phyloP scores from a whole-genome alignment of 2,888 invertebrate species.

The Ophioninae sp. region DNA sequence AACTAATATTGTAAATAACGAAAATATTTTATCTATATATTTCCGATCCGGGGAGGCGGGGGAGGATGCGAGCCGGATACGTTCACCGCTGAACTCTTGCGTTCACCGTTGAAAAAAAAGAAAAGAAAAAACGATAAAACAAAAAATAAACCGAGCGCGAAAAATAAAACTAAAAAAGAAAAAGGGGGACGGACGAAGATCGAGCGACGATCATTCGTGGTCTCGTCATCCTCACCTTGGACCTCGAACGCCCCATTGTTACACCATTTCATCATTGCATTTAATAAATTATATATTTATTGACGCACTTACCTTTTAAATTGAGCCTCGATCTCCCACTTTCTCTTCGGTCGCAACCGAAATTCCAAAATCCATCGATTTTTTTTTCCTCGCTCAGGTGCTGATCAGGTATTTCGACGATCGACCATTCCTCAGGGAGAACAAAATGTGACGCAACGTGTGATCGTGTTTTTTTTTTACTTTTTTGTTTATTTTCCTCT shows the following conservation, averaged over 20 bases:
- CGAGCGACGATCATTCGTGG: slow-evolving; percentile 66
- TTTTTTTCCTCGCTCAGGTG: no score
- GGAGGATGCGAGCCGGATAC: slow-evolving; percentile 51
- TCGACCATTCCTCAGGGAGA: not conserved
- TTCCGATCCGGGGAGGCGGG: slow-evolving; percentile 77
- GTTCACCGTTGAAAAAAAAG: slow-evolving; percentile 21
- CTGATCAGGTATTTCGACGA: not conserved
- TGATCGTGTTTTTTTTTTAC: slow-evolving; percentile 9
- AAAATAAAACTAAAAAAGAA: not conserved
- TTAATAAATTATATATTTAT: slow-evolving; percentile 82
- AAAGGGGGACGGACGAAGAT: slow-evolving; percentile 12
- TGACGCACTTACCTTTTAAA: slow-evolving; percentile 76
- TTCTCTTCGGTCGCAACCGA: not conserved
- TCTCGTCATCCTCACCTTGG: slow-evolving; percentile 65
- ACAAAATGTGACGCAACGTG: not conserved
- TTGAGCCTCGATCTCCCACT: slow-evolving; percentile 61
- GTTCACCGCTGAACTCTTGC: slow-evolving; percentile 52
- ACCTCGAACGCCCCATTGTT: slow-evolving; percentile 77
- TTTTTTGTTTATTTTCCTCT: slow-evolving; percentile 22
- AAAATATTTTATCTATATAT: slow-evolving; percentile 82
- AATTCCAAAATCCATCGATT: no score
- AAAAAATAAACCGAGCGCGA: not conserved
- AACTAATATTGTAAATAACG: slow-evolving; percentile 81
- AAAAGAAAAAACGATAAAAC: no score
- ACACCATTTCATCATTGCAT: slow-evolving; percentile 81